Evolutionary conservation across 2,797 vertebrate species (phyloP).

Genomic region (Botia kubotai): DNA sequence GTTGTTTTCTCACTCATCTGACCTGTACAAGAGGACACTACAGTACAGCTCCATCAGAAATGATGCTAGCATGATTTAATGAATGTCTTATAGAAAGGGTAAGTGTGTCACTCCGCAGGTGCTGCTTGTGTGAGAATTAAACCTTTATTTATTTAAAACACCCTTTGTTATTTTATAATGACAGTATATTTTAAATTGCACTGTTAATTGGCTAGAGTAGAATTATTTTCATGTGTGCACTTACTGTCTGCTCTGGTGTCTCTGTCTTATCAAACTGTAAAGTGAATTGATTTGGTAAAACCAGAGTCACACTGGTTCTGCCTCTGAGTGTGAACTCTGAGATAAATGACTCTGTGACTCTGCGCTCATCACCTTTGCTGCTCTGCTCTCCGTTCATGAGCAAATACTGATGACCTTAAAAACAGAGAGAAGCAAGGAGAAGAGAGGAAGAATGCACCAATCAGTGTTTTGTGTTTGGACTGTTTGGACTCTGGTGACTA

Average conservation of each 20-base stretch:
- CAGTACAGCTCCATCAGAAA: conserved; percentile 20
- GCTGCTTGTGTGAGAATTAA: conserved; percentile 4
- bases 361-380: conserved; percentile 42
- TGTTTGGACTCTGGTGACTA: conserved; percentile 10
- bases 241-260: not conserved
- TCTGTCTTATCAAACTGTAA: not conserved
- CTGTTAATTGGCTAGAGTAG: not conserved
- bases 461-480: conserved; percentile 33
- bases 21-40: conserved; percentile 58
- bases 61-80: not conserved
- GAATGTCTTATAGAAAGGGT: not conserved
- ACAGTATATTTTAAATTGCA: not conserved
- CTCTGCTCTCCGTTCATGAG: conserved; percentile 26
- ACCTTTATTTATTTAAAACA: not conserved
- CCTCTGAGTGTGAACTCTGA: not conserved
- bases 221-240: conserved; percentile 8
- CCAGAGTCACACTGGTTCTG: conserved; percentile 14
- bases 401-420: conserved; percentile 45
- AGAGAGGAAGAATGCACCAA: conserved; percentile 34
- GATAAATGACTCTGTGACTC: conserved; percentile 16
- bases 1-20: conserved; percentile 62
- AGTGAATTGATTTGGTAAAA: not conserved
- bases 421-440: conserved; percentile 43
- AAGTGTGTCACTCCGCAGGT: conserved; percentile 12
- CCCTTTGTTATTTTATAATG: not conserved